phyloP scores from a whole-genome alignment of 2,797 vertebrate genomes.

The Eleutherodactylus coqui region DNA sequence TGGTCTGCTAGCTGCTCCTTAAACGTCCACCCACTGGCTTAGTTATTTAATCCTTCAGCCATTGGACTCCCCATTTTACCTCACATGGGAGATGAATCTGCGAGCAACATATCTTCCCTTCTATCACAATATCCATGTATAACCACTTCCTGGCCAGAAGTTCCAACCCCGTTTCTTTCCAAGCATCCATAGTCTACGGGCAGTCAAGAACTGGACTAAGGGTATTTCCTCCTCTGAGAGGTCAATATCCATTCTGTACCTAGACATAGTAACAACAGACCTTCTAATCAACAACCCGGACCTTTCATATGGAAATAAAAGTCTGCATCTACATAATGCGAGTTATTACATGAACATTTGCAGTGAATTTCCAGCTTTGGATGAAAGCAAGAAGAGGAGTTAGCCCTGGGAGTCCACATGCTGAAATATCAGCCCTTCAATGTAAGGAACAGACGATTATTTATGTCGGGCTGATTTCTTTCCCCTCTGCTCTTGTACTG shows the following conservation, averaged over 20 bases:
- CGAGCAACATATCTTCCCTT: too few species aligned
- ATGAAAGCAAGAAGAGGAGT: conserved; percentile 28
- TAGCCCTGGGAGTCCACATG: conserved; percentile 37
- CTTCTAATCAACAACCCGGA: not conserved
- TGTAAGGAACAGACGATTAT: conserved; percentile 18
- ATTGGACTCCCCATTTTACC: too few species aligned
- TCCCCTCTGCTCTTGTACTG: conserved; percentile 33
- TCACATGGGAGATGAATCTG: too few species aligned
- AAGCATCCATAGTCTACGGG: too few species aligned
- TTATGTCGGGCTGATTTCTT: conserved; percentile 41
- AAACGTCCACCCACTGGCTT: too few species aligned
- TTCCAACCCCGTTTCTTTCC: too few species aligned
- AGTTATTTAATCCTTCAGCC: too few species aligned
- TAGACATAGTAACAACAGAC: not conserved
- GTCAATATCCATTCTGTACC: not conserved
- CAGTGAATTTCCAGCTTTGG: conserved; percentile 14
- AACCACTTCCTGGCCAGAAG: too few species aligned
- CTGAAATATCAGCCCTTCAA: conserved; percentile 48
- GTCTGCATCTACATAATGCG: not conserved
- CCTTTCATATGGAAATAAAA: not conserved
- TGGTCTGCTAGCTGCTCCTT: too few species aligned
- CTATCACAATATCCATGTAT: too few species aligned
- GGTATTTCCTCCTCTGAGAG: not conserved
- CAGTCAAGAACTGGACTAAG: too few species aligned
- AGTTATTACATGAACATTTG: conserved; percentile 32